Evolutionary conservation across 2,888 invertebrate species (phyloP).

Genomic region (Horisme vitalbata): DNA sequence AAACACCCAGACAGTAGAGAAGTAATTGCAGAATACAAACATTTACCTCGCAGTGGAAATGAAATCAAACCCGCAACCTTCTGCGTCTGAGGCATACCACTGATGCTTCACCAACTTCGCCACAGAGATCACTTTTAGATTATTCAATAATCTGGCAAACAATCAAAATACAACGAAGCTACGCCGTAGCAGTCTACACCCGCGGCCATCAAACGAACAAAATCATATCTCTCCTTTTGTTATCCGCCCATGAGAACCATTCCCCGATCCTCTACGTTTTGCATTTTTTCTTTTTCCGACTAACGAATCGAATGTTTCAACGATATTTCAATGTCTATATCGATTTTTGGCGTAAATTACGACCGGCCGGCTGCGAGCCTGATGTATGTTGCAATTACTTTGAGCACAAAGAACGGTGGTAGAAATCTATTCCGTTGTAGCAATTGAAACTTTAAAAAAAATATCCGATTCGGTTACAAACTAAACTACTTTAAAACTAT

Average conservation of each 20-base stretch:
- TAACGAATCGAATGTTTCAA: conserved; percentile 76
- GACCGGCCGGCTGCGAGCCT: conserved; percentile 20
- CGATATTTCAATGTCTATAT: conserved; percentile 59
- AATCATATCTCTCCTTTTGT: conserved; percentile 73
- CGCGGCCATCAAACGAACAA: conserved; percentile 64
- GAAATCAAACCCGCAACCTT: too few species aligned
- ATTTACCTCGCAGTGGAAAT: too few species aligned
- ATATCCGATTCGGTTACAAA: too few species aligned
- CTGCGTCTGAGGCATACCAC: too few species aligned
- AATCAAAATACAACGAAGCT: conserved; percentile 60
- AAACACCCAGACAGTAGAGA: too few species aligned
- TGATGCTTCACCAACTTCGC: too few species aligned
- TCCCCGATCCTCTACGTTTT: conserved; percentile 67
- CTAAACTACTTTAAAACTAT: too few species aligned
- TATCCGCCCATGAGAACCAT: conserved; percentile 70
- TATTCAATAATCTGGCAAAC: conserved; percentile 48
- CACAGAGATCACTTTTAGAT: background rate
- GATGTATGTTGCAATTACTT: conserved; percentile 26
- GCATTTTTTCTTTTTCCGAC: conserved; percentile 72
- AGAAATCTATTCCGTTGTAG: conserved; percentile 5
- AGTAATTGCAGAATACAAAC: too few species aligned
- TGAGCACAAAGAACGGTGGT: conserved; percentile 13
- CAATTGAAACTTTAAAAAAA: conserved; percentile 6
- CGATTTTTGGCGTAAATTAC: conserved; percentile 28
- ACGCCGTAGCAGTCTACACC: conserved; percentile 39